These are phyloP conservation scores for Harpalus rubripes DNA, from an alignment of 2,888 invertebrate genomes.

Conservation along the genomic window DNA sequence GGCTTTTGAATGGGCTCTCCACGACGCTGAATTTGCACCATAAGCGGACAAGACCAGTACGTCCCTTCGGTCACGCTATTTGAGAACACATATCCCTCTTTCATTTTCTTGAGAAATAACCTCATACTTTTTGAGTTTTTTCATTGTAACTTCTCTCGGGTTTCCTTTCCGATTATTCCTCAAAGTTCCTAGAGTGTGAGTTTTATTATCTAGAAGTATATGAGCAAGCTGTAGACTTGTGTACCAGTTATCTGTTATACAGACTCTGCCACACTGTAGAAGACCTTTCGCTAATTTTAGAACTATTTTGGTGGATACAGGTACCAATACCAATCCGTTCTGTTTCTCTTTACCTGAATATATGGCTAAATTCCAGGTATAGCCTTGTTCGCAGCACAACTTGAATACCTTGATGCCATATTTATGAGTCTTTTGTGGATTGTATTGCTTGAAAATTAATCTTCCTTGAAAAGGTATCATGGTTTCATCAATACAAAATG, in stretches of 20 bases:
- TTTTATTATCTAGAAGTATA: no score
- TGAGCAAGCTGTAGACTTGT: no score
- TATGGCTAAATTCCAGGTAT: slow-evolving; percentile 61
- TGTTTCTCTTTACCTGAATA: no score
- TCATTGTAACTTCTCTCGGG: slow-evolving; percentile 66
- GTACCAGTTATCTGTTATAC: no score
- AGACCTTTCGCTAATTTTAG: no score
- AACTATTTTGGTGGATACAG: no score
- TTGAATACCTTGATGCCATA: slow-evolving; percentile 69
- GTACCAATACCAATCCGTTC: no score
- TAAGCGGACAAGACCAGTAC: slow-evolving; percentile 71
- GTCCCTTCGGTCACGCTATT: slow-evolving; percentile 71
- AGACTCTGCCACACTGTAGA: no score
- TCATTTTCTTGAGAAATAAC: slow-evolving; percentile 69
- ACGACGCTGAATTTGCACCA: slow-evolving; percentile 67
- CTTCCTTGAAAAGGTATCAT: slow-evolving; percentile 71
- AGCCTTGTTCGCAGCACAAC: slow-evolving; percentile 69
- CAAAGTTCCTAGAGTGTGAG: no score
- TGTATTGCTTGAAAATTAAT: slow-evolving; percentile 71
- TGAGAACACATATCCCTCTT: slow-evolving; percentile 69
- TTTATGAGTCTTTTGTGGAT: slow-evolving; percentile 70
- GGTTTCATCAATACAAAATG: slow-evolving; percentile 71
- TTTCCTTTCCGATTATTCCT: slow-evolving; percentile 9
- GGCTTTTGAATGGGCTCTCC: slow-evolving; percentile 64
- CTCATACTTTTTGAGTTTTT: slow-evolving; percentile 71